These are phyloP conservation scores for Lasioglossum villosulum DNA, from an alignment of 2,888 invertebrate species.

Conservation along the genomic window DNA sequence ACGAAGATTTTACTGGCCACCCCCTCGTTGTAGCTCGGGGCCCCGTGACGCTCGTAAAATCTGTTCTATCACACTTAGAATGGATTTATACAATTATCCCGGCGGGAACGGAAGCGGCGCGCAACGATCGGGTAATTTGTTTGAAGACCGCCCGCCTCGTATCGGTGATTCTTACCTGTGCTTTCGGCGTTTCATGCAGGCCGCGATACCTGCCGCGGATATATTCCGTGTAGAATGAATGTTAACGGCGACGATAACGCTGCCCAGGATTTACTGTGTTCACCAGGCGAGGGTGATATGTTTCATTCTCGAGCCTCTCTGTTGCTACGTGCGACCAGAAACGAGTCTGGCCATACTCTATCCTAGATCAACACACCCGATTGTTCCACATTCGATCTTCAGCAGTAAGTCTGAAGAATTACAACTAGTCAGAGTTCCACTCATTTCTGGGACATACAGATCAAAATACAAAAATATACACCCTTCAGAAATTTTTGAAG, in stretches of 20 bases:
- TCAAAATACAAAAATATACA: too few relatives aligned
- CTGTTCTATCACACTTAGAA: slow-evolving; percentile 31
- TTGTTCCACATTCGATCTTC: background rate
- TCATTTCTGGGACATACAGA: too few relatives aligned
- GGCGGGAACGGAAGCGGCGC: slow-evolving; percentile 37
- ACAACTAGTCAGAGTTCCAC: too few relatives aligned
- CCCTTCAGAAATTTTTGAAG: too few relatives aligned
- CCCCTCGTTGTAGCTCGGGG: background rate
- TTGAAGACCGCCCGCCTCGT: slow-evolving; percentile 2
- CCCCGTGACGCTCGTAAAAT: slow-evolving; percentile 27
- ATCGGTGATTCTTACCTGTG: background rate
- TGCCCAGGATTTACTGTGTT: background rate
- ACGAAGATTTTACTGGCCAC: background rate
- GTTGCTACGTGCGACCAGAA: slow-evolving; percentile 1
- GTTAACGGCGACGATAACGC: slow-evolving; percentile 1
- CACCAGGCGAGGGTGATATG: background rate
- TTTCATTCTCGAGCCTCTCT: background rate
- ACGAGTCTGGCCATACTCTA: background rate
- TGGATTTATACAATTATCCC: slow-evolving; percentile 48
- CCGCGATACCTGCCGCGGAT: background rate
- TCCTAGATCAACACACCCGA: background rate
- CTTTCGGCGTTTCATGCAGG: background rate
- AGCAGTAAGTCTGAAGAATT: too few relatives aligned
- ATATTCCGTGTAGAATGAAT: background rate
- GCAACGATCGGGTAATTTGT: slow-evolving; percentile 28